Evolutionary conservation across 37 sponge, comb jelly and placozoan species (phyloP).

Genomic region (Oopsacas minuta): DNA sequence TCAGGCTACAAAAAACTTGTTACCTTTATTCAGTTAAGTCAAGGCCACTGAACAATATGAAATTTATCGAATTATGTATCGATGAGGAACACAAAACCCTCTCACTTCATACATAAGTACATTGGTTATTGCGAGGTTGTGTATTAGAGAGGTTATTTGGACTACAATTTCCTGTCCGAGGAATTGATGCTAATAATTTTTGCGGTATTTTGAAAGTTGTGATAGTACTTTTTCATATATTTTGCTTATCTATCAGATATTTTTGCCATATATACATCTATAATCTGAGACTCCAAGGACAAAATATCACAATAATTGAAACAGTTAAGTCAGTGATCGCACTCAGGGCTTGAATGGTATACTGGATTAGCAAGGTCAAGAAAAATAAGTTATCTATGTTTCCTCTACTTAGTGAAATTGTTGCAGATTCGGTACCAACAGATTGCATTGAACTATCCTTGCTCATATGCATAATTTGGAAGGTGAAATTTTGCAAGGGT

Average conservation of each 20-base stretch:
- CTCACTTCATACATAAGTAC: neutral
- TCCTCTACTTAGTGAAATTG: neutral
- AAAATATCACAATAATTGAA: neutral
- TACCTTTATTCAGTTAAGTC: neutral
- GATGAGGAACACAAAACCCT: neutral
- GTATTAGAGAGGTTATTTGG: neutral
- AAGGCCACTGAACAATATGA: neutral
- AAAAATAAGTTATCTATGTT: neutral
- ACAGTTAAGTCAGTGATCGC: neutral
- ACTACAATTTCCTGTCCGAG: neutral
- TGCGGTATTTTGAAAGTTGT: neutral
- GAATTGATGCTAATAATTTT: neutral
- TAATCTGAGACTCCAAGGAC: neutral
- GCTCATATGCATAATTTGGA: neutral
- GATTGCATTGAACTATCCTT: neutral
- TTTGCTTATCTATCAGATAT: neutral
- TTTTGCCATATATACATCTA: neutral
- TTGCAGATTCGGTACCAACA: neutral
- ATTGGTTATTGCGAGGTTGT: neutral
- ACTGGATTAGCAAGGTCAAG: neutral
- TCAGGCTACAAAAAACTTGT: neutral
- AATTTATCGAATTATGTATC: neutral
- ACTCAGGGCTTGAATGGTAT: neutral
- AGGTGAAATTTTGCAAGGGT: neutral
- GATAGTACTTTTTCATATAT: neutral